These are phyloP conservation scores for Oryzias curvinotus DNA, from an alignment of 2,113 vertebrate species.

Conservation along the genomic window DNA sequence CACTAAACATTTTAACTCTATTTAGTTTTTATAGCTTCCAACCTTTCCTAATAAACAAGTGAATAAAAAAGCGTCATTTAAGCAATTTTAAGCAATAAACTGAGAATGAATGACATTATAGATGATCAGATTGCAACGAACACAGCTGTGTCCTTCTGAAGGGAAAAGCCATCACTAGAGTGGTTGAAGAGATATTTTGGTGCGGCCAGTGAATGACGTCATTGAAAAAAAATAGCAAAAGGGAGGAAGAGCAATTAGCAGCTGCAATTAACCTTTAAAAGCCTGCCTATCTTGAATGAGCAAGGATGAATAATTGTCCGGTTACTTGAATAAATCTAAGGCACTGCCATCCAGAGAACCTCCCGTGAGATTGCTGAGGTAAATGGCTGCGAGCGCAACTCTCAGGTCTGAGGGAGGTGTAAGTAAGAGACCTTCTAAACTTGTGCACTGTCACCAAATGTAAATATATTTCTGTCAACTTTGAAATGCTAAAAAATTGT, in stretches of 20 bases:
- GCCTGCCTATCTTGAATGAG: constrained; percentile 68
- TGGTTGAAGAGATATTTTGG: constrained; percentile 63
- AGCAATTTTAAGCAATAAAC: too few species aligned
- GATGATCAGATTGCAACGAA: constrained; percentile 12
- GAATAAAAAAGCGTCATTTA: too few species aligned
- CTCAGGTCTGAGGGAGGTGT: constrained; percentile 41
- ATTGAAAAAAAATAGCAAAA: constrained; percentile 60
- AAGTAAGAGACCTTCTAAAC: constrained; percentile 35
- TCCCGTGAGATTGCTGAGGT: constrained; percentile 53
- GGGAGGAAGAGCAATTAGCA: constrained; percentile 75
- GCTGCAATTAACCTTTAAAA: constrained; percentile 78
- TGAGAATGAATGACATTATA: too few species aligned
- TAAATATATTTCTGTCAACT: neutral
- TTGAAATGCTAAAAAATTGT: too few species aligned
- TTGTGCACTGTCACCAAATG: constrained; percentile 23
- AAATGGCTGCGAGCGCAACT: constrained; percentile 61
- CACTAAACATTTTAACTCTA: too few species aligned
- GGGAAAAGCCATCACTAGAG: constrained; percentile 56
- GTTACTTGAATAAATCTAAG: constrained; percentile 72
- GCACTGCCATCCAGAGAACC: constrained; percentile 52
- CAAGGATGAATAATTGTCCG: constrained; percentile 68
- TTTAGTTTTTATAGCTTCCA: too few species aligned
- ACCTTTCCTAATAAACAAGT: too few species aligned
- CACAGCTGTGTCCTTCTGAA: constrained; percentile 56
- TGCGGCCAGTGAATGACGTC: constrained; percentile 68